Conservation (phyloP, 2,888 invertebrate genomes). For the Priocnemis perturbator region DNA sequence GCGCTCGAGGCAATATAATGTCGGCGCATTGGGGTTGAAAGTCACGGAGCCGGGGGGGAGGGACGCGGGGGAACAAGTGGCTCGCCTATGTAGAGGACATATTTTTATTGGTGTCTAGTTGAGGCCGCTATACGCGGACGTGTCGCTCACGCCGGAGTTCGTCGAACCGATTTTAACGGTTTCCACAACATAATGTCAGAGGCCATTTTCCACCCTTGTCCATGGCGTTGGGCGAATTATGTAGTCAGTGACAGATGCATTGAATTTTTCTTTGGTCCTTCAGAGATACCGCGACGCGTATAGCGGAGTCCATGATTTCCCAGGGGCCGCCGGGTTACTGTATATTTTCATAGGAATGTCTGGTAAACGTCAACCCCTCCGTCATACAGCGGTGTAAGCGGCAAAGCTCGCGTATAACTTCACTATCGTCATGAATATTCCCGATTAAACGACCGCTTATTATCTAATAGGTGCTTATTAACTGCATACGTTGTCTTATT, state of each 20-base stretch:
- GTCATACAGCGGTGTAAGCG: slow-evolving; percentile 37
- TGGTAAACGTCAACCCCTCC: slow-evolving; percentile 28
- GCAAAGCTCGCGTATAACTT: slow-evolving; percentile 41
- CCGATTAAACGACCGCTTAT: too few relatives aligned
- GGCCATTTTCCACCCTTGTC: neutral
- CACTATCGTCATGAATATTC: slow-evolving; percentile 43
- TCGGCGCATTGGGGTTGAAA: slow-evolving; percentile 8
- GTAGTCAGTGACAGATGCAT: slow-evolving; percentile 49
- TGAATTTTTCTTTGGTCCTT: slow-evolving; percentile 49
- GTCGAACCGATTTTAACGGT: slow-evolving; percentile 12
- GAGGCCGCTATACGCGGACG: neutral
- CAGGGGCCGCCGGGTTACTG: slow-evolving; percentile 44
- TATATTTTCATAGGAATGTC: slow-evolving; percentile 53
- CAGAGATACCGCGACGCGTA: slow-evolving; percentile 38
- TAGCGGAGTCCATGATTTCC: slow-evolving; percentile 57
- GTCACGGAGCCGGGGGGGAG: slow-evolving; percentile 26
- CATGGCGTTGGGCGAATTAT: slow-evolving; percentile 21
- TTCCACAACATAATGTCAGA: neutral
- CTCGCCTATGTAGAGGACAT: slow-evolving; percentile 20
- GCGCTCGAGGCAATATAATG: slow-evolving; percentile 62
- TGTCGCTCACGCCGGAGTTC: slow-evolving; percentile 3
- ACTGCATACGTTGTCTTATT: too few relatives aligned
- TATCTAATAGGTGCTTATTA: too few relatives aligned
- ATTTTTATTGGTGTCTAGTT: slow-evolving; percentile 31
- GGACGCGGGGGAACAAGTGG: slow-evolving; percentile 29